Conservation (phyloP, 2,113 vertebrate genomes). For the Spea multiplicata region DNA sequence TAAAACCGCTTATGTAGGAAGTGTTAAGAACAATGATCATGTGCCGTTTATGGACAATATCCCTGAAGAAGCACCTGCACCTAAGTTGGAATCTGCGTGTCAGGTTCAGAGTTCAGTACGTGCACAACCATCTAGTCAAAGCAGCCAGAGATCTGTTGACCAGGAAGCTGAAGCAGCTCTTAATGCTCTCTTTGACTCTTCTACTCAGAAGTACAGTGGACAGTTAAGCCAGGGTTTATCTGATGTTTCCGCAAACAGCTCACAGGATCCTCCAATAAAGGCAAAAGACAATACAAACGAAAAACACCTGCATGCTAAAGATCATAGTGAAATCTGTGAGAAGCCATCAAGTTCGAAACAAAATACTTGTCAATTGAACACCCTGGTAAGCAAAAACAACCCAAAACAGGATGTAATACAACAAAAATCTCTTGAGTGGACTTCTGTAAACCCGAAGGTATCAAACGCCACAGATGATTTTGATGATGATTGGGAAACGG, state of each 20-base stretch:
- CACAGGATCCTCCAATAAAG: conserved; percentile 37
- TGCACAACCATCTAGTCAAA: conserved; percentile 37
- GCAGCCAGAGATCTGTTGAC: conserved; percentile 60
- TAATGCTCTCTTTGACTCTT: conserved; percentile 84
- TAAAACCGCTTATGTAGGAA: conserved; percentile 40
- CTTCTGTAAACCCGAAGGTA: conserved; percentile 36
- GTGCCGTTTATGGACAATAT: conserved; percentile 36
- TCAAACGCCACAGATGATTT: conserved; percentile 60
- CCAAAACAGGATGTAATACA: neutral
- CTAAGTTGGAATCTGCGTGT: conserved; percentile 50
- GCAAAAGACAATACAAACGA: neutral
- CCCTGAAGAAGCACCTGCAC: conserved; percentile 46
- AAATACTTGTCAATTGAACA: neutral
- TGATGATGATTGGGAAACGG: conserved; percentile 83
- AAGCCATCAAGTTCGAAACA: neutral
- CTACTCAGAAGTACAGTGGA: conserved; percentile 78
- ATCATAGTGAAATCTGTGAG: neutral
- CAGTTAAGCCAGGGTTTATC: conserved; percentile 71
- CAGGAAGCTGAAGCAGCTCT: conserved; percentile 74
- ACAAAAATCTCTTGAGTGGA: conserved; percentile 34
- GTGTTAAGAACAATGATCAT: conserved; percentile 25
- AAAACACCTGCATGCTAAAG: neutral
- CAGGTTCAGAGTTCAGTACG: conserved; percentile 54
- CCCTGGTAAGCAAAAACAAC: accelerated
- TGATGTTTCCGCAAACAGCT: conserved; percentile 49